Evolutionary conservation across 64 coral and sea anemone genomes (phyloP), one percentile per base, ranked within the genome.

Genomic region (Actinia tenebrosa): DNA sequence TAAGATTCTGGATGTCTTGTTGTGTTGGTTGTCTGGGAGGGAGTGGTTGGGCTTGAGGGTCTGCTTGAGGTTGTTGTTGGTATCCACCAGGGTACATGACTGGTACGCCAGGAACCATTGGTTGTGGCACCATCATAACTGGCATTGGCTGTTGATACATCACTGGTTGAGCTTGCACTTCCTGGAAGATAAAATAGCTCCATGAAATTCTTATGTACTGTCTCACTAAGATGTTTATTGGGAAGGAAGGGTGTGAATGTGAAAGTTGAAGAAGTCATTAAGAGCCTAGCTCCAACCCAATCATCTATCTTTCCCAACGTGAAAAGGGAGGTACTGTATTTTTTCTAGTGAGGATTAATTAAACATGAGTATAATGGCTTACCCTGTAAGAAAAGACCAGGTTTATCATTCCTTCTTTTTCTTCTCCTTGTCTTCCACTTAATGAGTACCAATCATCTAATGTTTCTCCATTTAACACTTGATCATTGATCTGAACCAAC

Each of bases 321-420:
- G 47, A 50, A 50, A 50, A 50, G 47, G 47, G 47, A 50, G 3
- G 47, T 50, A 50, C 47, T 37, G 30, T 37, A 37, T 37, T 37
- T 37, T 37, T 37, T 37, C 30, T 50, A 50, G 7, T 50, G 47
- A 8, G 47, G 4, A 50, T 5, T 50, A 50, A 50, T 50, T 5
- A 50, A 50, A 50, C 3, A 50, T 1, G 3, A 50, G 3, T 50
- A 5, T 50, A 50, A 50, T 50, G 23, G 56, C 89, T 59, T 88
- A 94, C 93, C 78, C 84, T 94, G 44, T 87, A 84, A 52, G 93
- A 64, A 83, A 99, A 91, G 10, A 95, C 97, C 83, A 99, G 83
- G 44, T 99, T 99, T 68, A 99, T 93, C 97, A 99, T 99, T 45
- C 97, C 97, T 80, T 99, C 97, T 46, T 95, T 99, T 11, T 93